phyloP scores from a whole-genome alignment of 2,113 vertebrate species.

The Neogale vison region DNA sequence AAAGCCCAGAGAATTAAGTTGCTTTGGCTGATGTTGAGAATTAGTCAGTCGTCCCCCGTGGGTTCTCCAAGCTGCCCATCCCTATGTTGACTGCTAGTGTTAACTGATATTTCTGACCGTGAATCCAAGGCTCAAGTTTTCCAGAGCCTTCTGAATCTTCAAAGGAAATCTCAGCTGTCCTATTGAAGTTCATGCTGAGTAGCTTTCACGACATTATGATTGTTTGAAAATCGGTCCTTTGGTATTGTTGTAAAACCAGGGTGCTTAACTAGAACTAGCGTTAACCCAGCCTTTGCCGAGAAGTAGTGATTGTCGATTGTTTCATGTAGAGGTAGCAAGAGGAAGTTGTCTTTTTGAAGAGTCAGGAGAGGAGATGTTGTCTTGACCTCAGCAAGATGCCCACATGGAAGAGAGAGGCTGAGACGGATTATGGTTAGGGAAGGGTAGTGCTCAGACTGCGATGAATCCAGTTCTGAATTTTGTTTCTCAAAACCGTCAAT shows the following conservation, averaged over 20 bases:
- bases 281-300: background rate
- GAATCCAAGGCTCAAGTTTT: background rate
- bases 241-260: constrained; percentile 6
- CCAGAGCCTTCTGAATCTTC: background rate
- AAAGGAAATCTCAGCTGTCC: background rate
- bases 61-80: background rate
- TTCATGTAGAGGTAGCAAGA: background rate
- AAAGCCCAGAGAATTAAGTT: background rate
- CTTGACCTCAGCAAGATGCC: background rate
- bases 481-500: background rate
- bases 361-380: background rate
- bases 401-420: background rate
- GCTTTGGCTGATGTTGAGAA: background rate
- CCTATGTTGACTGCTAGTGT: background rate
- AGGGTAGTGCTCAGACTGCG: background rate
- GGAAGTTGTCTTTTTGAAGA: background rate
- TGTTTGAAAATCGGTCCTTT: constrained; percentile 35
- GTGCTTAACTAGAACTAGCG: background rate
- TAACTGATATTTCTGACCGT: background rate
- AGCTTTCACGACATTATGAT: constrained; percentile 10
- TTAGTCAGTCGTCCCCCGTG: background rate
- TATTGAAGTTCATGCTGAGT: background rate
- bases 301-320: background rate
- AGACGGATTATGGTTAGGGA: background rate
- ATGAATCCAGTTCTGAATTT: constrained; percentile 25